phyloP scores from a whole-genome alignment of 1,140 invertebrate genomes.

The Anastrepha ludens region DNA sequence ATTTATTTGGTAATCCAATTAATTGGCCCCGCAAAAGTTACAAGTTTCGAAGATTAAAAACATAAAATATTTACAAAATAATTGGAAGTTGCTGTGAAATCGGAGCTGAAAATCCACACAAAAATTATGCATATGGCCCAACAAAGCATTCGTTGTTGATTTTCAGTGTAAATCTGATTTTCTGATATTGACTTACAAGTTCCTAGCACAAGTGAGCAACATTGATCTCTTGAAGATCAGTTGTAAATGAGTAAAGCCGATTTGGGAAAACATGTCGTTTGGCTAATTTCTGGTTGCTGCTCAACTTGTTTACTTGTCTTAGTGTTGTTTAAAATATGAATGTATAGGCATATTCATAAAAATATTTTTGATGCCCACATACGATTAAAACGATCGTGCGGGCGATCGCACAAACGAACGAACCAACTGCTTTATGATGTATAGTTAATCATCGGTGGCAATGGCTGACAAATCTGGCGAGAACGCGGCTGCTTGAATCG shows the following conservation, averaged over 20 bases:
- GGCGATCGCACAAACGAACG: background rate
- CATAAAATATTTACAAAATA: conserved; percentile 4
- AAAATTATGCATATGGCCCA: background rate
- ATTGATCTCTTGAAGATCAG: background rate
- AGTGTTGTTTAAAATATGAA: background rate
- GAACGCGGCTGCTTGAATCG: conserved; percentile 17
- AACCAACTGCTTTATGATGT: background rate
- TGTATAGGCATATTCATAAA: background rate
- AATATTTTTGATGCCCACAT: conserved; percentile 34
- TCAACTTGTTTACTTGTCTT: background rate
- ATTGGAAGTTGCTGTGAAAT: background rate
- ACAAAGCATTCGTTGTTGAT: conserved; percentile 29
- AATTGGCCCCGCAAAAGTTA: conserved; percentile 21
- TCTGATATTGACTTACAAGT: conserved; percentile 38
- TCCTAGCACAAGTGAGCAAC: background rate
- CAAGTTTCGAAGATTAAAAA: background rate
- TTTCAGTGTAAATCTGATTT: conserved; percentile 39
- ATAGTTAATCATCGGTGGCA: conserved; percentile 44
- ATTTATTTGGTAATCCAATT: background rate
- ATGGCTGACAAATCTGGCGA: conserved; percentile 49
- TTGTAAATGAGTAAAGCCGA: conserved; percentile 21
- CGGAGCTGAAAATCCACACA: background rate
- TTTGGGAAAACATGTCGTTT: conserved; percentile 1
- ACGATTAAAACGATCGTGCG: conserved; percentile 29
- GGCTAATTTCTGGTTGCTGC: conserved; percentile 6